Evolutionary conservation across 2,113 vertebrate species (phyloP).

Genomic region (Fulmarus glacialis): DNA sequence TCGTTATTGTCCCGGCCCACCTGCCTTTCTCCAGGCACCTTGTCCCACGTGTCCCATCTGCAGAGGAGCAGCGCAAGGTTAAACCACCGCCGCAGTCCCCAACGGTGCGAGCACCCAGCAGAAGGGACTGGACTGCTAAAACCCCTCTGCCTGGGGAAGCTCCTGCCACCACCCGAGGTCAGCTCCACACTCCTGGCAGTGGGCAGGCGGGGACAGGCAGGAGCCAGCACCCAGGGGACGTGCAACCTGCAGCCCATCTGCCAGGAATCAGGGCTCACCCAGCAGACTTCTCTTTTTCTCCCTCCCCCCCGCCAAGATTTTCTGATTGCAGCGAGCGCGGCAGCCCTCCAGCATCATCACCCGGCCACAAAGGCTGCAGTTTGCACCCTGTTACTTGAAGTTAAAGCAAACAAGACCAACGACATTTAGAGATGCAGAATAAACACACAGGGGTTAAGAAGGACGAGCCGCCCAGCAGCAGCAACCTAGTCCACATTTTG

Average conservation of each 20-base stretch:
- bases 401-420: not conserved
- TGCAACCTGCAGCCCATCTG: not conserved
- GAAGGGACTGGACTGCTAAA: not conserved
- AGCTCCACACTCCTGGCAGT: not conserved
- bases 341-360: not conserved
- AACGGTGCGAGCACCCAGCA: fast-evolving
- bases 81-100: fast-evolving
- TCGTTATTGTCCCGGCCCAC: not conserved
- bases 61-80: not conserved
- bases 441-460: not conserved
- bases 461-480: not conserved
- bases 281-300: not conserved
- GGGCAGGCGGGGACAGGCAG: not conserved
- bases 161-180: not conserved
- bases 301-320: not conserved
- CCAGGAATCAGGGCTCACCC: not conserved
- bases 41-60: not conserved
- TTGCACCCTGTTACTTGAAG: not conserved
- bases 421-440: not conserved
- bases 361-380: not conserved
- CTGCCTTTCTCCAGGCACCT: not conserved
- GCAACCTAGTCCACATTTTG: not conserved
- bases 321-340: fast-evolving
- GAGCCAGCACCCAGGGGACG: fast-evolving
- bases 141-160: not conserved